Evolutionary conservation across 2,113 vertebrate species (phyloP), one percentile per base, ranked within the genome.

Genomic region (Taurulus bubalis): DNA sequence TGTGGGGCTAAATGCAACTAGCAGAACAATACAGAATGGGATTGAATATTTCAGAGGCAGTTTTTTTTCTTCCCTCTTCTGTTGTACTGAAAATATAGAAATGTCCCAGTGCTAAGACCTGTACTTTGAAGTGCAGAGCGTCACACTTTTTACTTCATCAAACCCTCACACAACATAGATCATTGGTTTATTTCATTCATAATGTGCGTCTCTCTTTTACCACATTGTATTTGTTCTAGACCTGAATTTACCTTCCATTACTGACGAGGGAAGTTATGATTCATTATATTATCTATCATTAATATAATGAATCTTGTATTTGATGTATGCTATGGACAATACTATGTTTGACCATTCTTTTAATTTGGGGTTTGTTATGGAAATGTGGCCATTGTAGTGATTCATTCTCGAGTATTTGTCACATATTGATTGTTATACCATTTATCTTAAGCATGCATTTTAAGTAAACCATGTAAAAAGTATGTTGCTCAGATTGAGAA

Each of bases 1-100:
- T 82, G 85, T 77, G 71, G 49, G 18, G 68, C 64, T 63, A 71
- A 69, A 82, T 78, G 72, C 83, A 28, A 14, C 34, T 73, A 18
- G 7, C 49, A 75, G 69, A 77, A 85, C 74, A 85, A 89, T 77
- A 70, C 60, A 6, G 24, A 22, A 71, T 66, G 18, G n/a, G 56
- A 80, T 69, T 36, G 28, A 80, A 71, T 55, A 47, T 80, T 53
- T 55, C 56, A 62, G 38, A 77, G n/a, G 22, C 12, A 18, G 16
- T 16, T 15, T 7, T 40, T 7, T 14, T 2, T 3, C 11, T 14
- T 11, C 7, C 40, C 7, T 42, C 32, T 30, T 45, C 2, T 24
- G 15, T 64, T 53, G 12, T 36, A 36, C 6, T 24, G 2, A 42
- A 53, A 2, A 10, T 3, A 47, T 5, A n/a, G 2, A 53, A 40